Evolutionary conservation across 1,140 invertebrate species (phyloP), one percentile per base, ranked within the genome.

Genomic region (Drosophila repleta): DNA sequence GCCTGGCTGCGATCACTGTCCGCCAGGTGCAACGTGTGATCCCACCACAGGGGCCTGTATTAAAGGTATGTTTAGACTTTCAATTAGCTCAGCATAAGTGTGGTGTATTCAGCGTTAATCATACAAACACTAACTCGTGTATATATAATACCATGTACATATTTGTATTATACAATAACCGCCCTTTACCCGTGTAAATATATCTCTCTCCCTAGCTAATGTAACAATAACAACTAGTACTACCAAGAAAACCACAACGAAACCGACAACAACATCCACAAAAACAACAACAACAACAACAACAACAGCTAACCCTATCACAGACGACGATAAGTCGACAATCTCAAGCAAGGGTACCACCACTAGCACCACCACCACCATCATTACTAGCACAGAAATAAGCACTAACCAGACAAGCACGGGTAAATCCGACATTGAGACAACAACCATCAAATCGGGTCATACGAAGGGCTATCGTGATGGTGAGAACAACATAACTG

Each of bases 31-130:
- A 20, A 93, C 93, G 17, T 97, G 96, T 74, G 95, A 97, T 92
- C 94, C 94, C 39, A 93, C 94, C 49, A 96, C 95, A 6, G 95
- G 95, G 17, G 95, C 94, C 55, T 97, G 96, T 90, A 94, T 96
- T 69, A 95, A 96, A 95, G 96, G 96, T 96, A 94, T 74, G 90
- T 90, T 56, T 11, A 11, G 21, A 11, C 18, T 62, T 53, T 74
- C 32, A 46, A 39, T 62, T 37, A 43, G 15, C 6, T 51, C 43
- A 43, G 17, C 26, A 56, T 51, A 64, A 35, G 62, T 68, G n/a
- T 62, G 55, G 58, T 55, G 57, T 29, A 48, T 39, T 32, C 26
- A 55, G 17, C 18, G 56, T 63, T 63, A 63, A 45, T 66, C 17
- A 51, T 37, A 55, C 37, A 17, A 72, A 63, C 52, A 69, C 37